Percentiles rank a stretch among this genome's conserved stretches.
These are phyloP conservation scores for Globia sparganii DNA, from an alignment of 2,888 invertebrate genomes.

Conservation along the genomic window DNA sequence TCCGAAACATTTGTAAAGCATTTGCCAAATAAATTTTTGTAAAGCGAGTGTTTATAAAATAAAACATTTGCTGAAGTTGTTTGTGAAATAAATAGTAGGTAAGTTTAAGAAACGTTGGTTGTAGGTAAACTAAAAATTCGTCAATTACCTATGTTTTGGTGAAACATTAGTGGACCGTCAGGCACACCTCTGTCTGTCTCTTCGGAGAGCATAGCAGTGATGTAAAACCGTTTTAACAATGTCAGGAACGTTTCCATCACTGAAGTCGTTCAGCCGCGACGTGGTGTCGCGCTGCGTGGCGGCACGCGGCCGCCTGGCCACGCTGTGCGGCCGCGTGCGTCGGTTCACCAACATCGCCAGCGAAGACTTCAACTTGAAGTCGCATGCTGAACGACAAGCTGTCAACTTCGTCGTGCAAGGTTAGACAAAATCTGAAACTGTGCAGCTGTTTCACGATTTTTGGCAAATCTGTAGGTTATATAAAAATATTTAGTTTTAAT, in stretches of 20 bases:
- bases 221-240: neutral
- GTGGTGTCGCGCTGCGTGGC: slow-evolving; percentile 74
- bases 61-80: neutral
- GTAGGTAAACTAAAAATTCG: neutral
- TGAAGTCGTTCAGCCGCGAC: slow-evolving; percentile 79
- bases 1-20: neutral
- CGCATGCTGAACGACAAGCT: slow-evolving; percentile 86
- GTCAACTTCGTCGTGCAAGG: slow-evolving; percentile 89
- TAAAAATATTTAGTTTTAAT: neutral
- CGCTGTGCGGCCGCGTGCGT: slow-evolving; percentile 80
- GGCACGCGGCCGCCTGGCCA: slow-evolving; percentile 74
- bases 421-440: slow-evolving; percentile 43
- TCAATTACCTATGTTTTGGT: neutral
- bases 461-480: neutral
- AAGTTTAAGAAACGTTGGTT: too few relatives aligned
- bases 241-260: slow-evolving; percentile 84
- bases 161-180: neutral
- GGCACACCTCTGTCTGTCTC: neutral
- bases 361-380: slow-evolving; percentile 67
- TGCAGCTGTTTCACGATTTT: too few relatives aligned
- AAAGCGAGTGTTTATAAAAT: neutral
- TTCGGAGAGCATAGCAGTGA: neutral
- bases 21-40: neutral
- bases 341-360: slow-evolving; percentile 72
- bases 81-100: neutral